phyloP scores from a whole-genome alignment of 2,888 invertebrate genomes.

The Melinaea marsaeus region DNA sequence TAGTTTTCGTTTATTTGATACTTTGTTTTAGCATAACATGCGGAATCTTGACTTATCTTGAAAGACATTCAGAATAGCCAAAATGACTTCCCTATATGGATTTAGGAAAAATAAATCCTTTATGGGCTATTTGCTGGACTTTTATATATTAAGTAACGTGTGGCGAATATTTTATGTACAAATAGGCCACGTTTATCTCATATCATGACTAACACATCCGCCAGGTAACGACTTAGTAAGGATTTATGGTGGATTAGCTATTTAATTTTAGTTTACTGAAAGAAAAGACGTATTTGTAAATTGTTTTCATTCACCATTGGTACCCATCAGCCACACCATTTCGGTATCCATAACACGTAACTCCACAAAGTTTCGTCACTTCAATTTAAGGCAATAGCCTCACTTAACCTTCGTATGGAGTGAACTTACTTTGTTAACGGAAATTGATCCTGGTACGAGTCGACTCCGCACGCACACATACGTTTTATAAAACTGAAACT shows the following conservation, averaged over 20 bases:
- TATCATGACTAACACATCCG: too few relatives aligned
- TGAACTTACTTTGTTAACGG: slow-evolving; percentile 4
- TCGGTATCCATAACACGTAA: slow-evolving; percentile 2
- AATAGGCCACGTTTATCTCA: too few relatives aligned
- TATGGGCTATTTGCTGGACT: slow-evolving; percentile 13
- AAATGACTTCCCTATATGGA: slow-evolving; percentile 1
- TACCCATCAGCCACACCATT: neutral
- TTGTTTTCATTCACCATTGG: too few relatives aligned
- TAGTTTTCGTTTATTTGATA: too few relatives aligned
- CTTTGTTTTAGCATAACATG: neutral
- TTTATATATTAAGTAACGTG: slow-evolving; percentile 10
- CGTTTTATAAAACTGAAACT: too few relatives aligned
- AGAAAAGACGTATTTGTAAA: too few relatives aligned
- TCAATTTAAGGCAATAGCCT: slow-evolving; percentile 6
- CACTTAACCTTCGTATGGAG: slow-evolving; percentile 6
- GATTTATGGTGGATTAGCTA: too few relatives aligned
- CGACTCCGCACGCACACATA: neutral
- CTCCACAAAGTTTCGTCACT: slow-evolving; percentile 4
- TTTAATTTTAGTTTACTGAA: too few relatives aligned
- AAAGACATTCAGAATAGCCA: too few relatives aligned
- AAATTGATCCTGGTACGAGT: slow-evolving; percentile 1
- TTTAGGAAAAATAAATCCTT: slow-evolving; percentile 12
- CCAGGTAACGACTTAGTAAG: too few relatives aligned
- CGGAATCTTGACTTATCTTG: too few relatives aligned
- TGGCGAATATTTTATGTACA: too few relatives aligned